Evolutionary conservation across 2,888 invertebrate species (phyloP).

Genomic region (Chloromyia formosa): DNA sequence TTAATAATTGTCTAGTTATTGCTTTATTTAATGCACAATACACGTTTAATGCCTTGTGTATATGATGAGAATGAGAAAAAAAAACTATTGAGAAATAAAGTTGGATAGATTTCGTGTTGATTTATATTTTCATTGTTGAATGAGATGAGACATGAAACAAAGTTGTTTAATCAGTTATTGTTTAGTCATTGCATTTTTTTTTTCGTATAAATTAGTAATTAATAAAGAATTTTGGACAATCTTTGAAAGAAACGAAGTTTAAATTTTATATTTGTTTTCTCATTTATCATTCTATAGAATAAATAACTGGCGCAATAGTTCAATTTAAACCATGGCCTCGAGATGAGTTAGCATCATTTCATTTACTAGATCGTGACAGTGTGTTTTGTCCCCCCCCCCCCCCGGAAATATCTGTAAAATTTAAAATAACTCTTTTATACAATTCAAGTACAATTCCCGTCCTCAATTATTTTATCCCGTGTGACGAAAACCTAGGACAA

Average conservation of each 20-base stretch:
- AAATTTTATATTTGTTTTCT: too few species aligned
- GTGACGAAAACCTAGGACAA: too few species aligned
- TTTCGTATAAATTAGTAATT: conserved; percentile 34
- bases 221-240: conserved; percentile 41
- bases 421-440: too few species aligned
- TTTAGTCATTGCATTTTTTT: conserved; percentile 27
- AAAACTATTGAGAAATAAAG: conserved; percentile 8
- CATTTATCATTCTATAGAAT: too few species aligned
- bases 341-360: too few species aligned
- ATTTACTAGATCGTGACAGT: too few species aligned
- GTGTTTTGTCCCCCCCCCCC: too few species aligned
- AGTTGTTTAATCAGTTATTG: conserved; percentile 33
- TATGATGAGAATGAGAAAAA: not conserved
- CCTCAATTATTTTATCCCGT: too few species aligned
- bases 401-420: too few species aligned
- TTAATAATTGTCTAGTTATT: conserved; percentile 31
- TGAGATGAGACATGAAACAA: conserved; percentile 11
- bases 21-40: conserved; percentile 36
- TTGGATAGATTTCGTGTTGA: conserved; percentile 25
- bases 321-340: too few species aligned
- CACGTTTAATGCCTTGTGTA: conserved; percentile 40
- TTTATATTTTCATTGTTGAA: conserved; percentile 27
- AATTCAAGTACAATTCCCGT: too few species aligned
- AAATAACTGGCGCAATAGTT: too few species aligned
- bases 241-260: conserved; percentile 13